Percentiles rank a stretch among this genome's conserved stretches.
phyloP scores from a whole-genome alignment of 2,113 vertebrate species.

The Proteles cristata region DNA sequence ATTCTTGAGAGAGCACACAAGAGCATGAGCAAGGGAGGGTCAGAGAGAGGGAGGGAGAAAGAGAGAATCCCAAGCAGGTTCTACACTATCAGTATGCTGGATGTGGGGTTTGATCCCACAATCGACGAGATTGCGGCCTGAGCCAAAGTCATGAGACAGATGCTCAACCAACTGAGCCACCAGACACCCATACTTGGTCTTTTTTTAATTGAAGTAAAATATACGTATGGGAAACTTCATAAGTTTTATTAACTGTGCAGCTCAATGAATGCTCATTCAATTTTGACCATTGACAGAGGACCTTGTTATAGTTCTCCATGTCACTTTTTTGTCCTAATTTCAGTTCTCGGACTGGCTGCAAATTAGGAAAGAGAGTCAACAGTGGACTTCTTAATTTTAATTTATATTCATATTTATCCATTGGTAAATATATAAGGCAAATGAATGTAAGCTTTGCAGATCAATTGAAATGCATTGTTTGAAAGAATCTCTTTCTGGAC shows the following conservation, averaged over 20 bases:
- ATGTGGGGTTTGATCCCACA: too few species aligned
- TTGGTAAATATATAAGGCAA: not conserved
- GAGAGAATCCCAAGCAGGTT: too few species aligned
- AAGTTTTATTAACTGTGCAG: not conserved
- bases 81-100: too few species aligned
- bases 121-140: too few species aligned
- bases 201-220: not conserved
- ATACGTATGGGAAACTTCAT: not conserved
- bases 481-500: not conserved
- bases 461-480: conserved; percentile 48
- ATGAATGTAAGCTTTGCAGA: not conserved
- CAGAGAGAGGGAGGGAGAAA: too few species aligned
- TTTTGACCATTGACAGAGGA: not conserved
- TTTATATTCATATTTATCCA: not conserved
- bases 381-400: not conserved
- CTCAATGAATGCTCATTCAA: not conserved
- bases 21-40: too few species aligned
- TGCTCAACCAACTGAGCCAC: too few species aligned
- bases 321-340: not conserved
- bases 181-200: too few species aligned
- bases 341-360: not conserved
- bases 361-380: not conserved
- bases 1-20: too few species aligned
- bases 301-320: not conserved
- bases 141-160: too few species aligned